phyloP scores from a whole-genome alignment of 2,888 invertebrate species.

The Pocota personata region DNA sequence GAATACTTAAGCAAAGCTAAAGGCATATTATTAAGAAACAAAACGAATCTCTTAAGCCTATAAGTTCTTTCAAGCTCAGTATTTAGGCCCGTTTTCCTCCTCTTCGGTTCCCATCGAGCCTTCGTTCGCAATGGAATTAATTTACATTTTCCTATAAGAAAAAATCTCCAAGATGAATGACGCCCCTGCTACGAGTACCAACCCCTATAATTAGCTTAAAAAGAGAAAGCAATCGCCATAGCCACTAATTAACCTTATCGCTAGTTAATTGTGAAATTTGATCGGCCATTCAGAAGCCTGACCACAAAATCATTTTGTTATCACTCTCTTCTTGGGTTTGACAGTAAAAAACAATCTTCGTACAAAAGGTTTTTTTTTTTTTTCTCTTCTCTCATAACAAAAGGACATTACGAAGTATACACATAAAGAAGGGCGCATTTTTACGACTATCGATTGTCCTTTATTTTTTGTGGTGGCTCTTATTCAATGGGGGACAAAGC shows the following conservation, averaged over 20 bases:
- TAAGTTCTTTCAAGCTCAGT: too few species aligned
- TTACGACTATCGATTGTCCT: slow-evolving; percentile 35
- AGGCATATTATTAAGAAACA: too few species aligned
- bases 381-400: background rate
- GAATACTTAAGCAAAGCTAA: too few species aligned
- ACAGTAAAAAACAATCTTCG: slow-evolving; percentile 26
- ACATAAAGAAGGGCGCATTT: slow-evolving; percentile 2
- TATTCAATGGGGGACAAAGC: slow-evolving; percentile 12
- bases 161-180: background rate
- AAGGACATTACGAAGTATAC: slow-evolving; percentile 24
- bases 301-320: slow-evolving; percentile 25
- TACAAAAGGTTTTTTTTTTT: background rate
- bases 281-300: slow-evolving; percentile 6
- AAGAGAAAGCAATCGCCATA: slow-evolving; percentile 3
- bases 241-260: slow-evolving; percentile 31
- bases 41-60: too few species aligned
- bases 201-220: slow-evolving; percentile 9
- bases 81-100: too few species aligned
- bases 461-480: background rate
- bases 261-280: slow-evolving; percentile 31
- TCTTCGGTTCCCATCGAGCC: too few species aligned
- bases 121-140: too few species aligned
- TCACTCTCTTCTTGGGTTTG: background rate
- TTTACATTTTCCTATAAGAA: too few species aligned
- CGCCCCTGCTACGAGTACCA: background rate